These are phyloP conservation scores for Spilosoma lubricipeda DNA, from an alignment of 2,888 invertebrate species.

Conservation along the genomic window DNA sequence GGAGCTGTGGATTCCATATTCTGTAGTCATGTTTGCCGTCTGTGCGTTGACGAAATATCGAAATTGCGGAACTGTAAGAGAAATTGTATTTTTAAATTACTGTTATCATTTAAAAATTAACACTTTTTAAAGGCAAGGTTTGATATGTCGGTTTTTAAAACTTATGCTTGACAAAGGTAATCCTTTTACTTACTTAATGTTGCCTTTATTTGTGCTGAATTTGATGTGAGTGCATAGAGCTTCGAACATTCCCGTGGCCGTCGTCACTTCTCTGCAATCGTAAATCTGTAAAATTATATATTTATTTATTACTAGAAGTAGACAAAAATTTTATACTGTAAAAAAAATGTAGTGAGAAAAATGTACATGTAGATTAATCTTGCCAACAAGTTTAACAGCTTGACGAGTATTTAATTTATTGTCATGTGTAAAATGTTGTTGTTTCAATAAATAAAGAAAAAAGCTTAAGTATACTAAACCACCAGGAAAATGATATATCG, in stretches of 20 bases:
- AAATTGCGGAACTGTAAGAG: conserved; percentile 94
- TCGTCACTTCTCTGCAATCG: conserved; percentile 97
- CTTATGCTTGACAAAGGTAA: not conserved
- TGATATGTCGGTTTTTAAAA: too few relatives aligned
- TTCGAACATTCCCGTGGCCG: conserved; percentile 98
- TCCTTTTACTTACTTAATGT: conserved; percentile 90
- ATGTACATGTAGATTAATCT: too few relatives aligned
- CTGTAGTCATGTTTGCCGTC: conserved; percentile 96
- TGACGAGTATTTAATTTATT: too few relatives aligned
- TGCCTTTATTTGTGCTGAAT: conserved; percentile 98
- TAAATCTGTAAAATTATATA: conserved; percentile 89
- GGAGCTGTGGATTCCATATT: conserved; percentile 96
- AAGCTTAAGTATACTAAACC: too few relatives aligned
- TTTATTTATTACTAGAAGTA: too few relatives aligned
- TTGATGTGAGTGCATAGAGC: conserved; percentile 98
- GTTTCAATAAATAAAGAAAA: too few relatives aligned
- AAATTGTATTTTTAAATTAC: not conserved
- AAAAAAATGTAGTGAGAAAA: too few relatives aligned
- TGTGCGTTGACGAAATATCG: conserved; percentile 97
- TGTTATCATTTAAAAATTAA: not conserved
- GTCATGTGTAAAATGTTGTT: too few relatives aligned
- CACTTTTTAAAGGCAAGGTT: too few relatives aligned
- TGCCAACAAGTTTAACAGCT: too few relatives aligned
- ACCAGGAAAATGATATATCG: not conserved
- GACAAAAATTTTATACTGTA: too few relatives aligned